phyloP scores from a whole-genome alignment of 2,113 vertebrate species.

The Burhinus oedicnemus region DNA sequence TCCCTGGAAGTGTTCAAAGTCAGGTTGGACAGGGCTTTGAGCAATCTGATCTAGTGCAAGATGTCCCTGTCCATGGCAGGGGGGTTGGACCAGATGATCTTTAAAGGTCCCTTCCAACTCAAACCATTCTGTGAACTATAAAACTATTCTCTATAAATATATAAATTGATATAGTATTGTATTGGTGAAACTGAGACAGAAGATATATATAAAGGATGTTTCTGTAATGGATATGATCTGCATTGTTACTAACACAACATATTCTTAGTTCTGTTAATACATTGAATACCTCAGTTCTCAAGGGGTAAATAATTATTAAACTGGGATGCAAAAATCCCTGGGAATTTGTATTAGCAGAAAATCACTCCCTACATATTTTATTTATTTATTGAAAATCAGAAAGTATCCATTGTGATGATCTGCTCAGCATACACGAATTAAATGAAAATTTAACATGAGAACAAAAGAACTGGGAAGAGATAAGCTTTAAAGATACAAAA shows the following conservation, averaged over 20 bases:
- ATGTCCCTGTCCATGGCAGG: not conserved
- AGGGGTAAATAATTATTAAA: not conserved
- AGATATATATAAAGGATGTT: not conserved
- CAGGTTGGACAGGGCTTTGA: not conserved
- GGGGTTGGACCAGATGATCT: accelerated
- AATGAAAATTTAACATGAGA: not conserved
- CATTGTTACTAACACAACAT: not conserved
- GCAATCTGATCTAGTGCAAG: not conserved
- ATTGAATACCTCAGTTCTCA: not conserved
- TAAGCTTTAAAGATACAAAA: not conserved
- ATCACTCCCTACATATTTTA: not conserved
- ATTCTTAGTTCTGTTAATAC: not conserved
- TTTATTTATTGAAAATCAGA: not conserved
- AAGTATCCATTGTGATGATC: not conserved
- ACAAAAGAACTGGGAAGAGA: not conserved
- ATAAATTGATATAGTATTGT: not conserved
- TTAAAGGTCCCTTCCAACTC: not conserved
- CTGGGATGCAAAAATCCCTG: not conserved
- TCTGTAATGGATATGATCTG: not conserved
- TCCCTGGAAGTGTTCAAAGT: not conserved
- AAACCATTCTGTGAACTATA: not conserved
- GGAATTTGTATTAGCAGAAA: not conserved
- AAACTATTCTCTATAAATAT: not conserved
- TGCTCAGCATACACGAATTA: not conserved
- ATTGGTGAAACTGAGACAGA: not conserved